Base-by-base conservation (phyloP, 2,797 vertebrate species). In the Chelon auratus region DNA sequence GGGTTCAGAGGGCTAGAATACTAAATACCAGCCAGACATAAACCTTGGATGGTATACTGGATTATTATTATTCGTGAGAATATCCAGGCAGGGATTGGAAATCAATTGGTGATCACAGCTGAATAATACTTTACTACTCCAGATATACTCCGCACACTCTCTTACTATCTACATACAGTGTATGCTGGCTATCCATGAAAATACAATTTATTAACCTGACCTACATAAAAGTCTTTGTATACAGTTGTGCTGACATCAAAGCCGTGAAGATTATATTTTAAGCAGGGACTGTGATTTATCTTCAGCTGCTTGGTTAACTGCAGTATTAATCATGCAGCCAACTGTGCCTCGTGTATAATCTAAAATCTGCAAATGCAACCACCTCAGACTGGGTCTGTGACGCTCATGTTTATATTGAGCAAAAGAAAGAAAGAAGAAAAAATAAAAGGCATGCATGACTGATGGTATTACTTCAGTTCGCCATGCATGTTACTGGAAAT, bases 181-280 rank as follows among this genome's bases (percentile, higher is more conserved):
- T 73, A 66, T 24, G 30, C 77, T 65, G 70, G 33, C 80, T 68
- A 83, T 66, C 53, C 75, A 51, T 51, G 26, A 76, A 78, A 84
- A 88, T 75, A 76, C 78, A 77, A 82, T 93, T 80, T 86, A 82
- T 92, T 69, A 90, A 75, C 81, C 62, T 84, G 92, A 92, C 93
- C 92, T 89, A 93, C 71, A 92, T 94, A 87, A 74, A 84, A 73
- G 75, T 86, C 87, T 82, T 85, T 93, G 81, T 86, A 75, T 86
- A 76, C 77, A 81, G 67, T 81, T 86, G 84, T 90, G 87, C 89
- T 91, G 90, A 91, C 90, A 78, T 91, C 83, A 92, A 75, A 90
- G 82, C 67, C 50, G 62, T 66, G 65, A 77, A 85, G 86, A 86
- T 87, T 78, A 92, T 93, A 92, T 92, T 92, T 93, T 89, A 89